A percentile compares a stretch with the other conserved stretches of the same genome.
Conservation (phyloP, 2,797 vertebrate genomes). For the Salarias fasciatus region DNA sequence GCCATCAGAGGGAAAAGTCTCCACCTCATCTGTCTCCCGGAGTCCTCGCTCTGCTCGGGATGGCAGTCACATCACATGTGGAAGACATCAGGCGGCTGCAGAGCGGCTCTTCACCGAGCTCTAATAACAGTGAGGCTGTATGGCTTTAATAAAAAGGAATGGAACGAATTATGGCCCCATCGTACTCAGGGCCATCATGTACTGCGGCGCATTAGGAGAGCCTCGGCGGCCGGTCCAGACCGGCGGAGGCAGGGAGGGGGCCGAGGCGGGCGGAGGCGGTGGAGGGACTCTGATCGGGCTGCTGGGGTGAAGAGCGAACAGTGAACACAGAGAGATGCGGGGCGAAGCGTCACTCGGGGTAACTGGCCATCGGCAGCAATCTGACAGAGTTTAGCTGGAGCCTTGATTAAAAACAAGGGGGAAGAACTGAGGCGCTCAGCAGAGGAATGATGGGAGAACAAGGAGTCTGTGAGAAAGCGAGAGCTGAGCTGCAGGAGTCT, state of each 20-base stretch:
- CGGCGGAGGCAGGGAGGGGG: constrained; percentile 53
- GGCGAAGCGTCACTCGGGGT: constrained; percentile 19
- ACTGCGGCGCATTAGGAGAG: constrained; percentile 60
- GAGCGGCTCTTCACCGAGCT: constrained; percentile 68
- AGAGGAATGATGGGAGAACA: too few relatives aligned
- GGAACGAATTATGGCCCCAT: constrained; percentile 78
- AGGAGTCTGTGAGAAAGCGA: too few relatives aligned
- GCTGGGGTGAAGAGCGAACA: constrained; percentile 30
- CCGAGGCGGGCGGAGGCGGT: constrained; percentile 14
- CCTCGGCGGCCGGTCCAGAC: constrained; percentile 66
- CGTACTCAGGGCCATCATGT: constrained; percentile 67
- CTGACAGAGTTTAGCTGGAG: constrained; percentile 33
- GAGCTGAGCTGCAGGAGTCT: too few relatives aligned
- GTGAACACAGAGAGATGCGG: constrained; percentile 55
- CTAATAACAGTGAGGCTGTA: constrained; percentile 80
- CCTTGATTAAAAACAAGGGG: too few relatives aligned
- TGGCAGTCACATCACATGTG: constrained; percentile 77
- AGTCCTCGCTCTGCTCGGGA: constrained; percentile 45
- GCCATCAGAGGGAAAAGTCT: constrained; percentile 62
- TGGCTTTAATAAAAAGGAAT: constrained; percentile 82
- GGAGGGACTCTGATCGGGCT: constrained; percentile 45
- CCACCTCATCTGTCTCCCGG: constrained; percentile 55
- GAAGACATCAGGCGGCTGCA: constrained; percentile 77
- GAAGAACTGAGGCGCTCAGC: too few relatives aligned
- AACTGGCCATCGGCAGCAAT: constrained; percentile 36